Conservation (phyloP, 1,140 invertebrate genomes). For the Drosophila navojoa region DNA sequence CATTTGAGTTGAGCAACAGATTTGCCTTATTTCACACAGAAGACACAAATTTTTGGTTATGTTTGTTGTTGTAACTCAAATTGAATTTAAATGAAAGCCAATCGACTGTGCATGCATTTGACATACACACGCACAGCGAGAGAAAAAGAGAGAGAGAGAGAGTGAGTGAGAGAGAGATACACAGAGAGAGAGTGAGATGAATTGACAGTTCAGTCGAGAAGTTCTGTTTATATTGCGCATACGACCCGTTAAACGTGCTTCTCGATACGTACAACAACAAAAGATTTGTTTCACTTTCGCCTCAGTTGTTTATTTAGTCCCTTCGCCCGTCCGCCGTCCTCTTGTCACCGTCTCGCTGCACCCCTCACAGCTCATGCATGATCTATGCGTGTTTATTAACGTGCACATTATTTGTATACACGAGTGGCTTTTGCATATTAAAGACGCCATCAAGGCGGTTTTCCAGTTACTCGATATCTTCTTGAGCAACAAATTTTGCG, state of each 20-base stretch:
- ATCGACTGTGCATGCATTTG: constrained; percentile 58
- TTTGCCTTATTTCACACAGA: no score
- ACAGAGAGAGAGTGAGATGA: background rate
- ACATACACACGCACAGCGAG: constrained; percentile 1
- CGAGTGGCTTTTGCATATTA: constrained; percentile 75
- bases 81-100: constrained; percentile 33
- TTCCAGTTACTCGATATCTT: constrained; percentile 17
- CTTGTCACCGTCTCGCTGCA: background rate
- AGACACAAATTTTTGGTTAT: constrained; percentile 2
- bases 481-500: constrained; percentile 18
- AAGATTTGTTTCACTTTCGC: constrained; percentile 68
- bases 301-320: constrained; percentile 40
- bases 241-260: constrained; percentile 29
- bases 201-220: background rate
- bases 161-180: background rate
- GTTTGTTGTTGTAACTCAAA: constrained; percentile 1
- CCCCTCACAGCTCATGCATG: background rate
- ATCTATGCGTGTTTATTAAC: constrained; percentile 68
- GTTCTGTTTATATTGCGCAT: constrained; percentile 33
- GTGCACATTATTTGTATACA: constrained; percentile 77
- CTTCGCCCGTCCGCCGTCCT: constrained; percentile 1
- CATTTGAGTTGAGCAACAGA: no score
- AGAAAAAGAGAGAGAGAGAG: background rate
- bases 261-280: constrained; percentile 18
- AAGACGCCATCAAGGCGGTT: constrained; percentile 30